These are phyloP conservation scores for Acholoe squamosa DNA, from an alignment of 2,888 invertebrate species.

Conservation along the genomic window DNA sequence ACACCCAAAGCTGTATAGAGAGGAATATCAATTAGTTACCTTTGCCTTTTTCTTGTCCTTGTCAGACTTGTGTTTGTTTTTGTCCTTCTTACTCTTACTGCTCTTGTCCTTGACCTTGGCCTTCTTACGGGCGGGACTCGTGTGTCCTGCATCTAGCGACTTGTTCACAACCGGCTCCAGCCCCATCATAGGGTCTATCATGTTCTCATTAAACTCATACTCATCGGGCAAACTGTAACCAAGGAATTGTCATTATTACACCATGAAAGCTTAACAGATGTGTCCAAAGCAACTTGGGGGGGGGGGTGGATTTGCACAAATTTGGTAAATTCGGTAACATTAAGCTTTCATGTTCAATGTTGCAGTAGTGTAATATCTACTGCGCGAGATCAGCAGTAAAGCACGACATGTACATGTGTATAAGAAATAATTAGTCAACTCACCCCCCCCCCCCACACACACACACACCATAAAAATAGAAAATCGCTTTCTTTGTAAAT, in stretches of 20 bases:
- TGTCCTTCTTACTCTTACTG: slow-evolving; percentile 31
- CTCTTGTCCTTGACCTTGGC: slow-evolving; percentile 35
- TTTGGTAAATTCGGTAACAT: too few relatives aligned
- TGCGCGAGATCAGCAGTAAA: too few relatives aligned
- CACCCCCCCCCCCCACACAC: too few relatives aligned
- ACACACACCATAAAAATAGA: too few relatives aligned
- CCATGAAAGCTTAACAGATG: too few relatives aligned
- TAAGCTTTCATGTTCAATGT: too few relatives aligned
- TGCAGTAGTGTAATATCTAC: too few relatives aligned
- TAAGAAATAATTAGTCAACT: too few relatives aligned
- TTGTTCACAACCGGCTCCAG: neutral
- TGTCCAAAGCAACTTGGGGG: neutral
- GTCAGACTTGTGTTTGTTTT: slow-evolving; percentile 16
- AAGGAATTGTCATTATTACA: neutral
- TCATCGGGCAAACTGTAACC: slow-evolving; percentile 11
- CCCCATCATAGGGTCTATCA: neutral
- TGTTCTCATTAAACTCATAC: slow-evolving; percentile 23
- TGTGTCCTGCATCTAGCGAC: slow-evolving; percentile 10
- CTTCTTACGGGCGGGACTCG: slow-evolving; percentile 60
- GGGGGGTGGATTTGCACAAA: too few relatives aligned
- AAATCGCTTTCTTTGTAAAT: too few relatives aligned
- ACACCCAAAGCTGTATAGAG: too few relatives aligned
- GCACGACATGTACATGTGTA: too few relatives aligned
- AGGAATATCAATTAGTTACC: neutral
- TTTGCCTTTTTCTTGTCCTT: slow-evolving; percentile 50